phyloP scores from a whole-genome alignment of 1,140 invertebrate genomes.

The Bombus pascuorum region DNA sequence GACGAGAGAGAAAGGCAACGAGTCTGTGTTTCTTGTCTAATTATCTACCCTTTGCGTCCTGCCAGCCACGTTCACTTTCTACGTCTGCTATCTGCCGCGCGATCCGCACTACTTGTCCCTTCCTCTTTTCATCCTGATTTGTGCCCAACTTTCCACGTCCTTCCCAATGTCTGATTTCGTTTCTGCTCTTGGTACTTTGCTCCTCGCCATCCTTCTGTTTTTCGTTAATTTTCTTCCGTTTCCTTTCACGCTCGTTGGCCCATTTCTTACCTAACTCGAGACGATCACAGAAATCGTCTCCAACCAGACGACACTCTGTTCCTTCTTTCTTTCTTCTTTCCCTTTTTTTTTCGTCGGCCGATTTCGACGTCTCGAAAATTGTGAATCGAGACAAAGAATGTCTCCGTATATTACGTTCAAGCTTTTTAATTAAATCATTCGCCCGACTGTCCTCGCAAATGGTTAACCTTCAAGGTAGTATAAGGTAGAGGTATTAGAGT shows the following conservation, averaged over 20 bases:
- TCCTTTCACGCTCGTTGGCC: neutral
- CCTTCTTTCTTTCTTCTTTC: neutral
- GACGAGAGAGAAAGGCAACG: neutral
- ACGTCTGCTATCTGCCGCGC: conserved; percentile 34
- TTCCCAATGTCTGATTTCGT: conserved; percentile 21
- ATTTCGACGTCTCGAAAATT: conserved; percentile 13
- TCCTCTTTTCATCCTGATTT: neutral
- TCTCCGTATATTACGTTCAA: neutral
- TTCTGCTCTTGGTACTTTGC: conserved; percentile 1
- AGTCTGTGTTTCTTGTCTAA: conserved; percentile 77
- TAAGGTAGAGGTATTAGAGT: no score
- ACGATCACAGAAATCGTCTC: neutral
- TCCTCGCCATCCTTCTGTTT: neutral
- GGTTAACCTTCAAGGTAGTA: conserved; percentile 36
- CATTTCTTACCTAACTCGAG: neutral
- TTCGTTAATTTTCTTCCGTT: conserved; percentile 19
- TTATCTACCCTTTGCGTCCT: conserved; percentile 71
- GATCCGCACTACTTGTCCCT: neutral
- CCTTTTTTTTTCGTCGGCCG: neutral
- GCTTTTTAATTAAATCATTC: conserved; percentile 72
- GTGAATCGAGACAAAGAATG: conserved; percentile 1
- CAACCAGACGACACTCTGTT: neutral
- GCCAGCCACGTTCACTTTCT: conserved; percentile 65
- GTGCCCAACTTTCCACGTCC: neutral
- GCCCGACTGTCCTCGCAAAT: conserved; percentile 4